Percentiles rank a stretch among this genome's conserved stretches.
Conservation (phyloP, 2,797 vertebrate genomes). For the Chloroceryle inda region DNA sequence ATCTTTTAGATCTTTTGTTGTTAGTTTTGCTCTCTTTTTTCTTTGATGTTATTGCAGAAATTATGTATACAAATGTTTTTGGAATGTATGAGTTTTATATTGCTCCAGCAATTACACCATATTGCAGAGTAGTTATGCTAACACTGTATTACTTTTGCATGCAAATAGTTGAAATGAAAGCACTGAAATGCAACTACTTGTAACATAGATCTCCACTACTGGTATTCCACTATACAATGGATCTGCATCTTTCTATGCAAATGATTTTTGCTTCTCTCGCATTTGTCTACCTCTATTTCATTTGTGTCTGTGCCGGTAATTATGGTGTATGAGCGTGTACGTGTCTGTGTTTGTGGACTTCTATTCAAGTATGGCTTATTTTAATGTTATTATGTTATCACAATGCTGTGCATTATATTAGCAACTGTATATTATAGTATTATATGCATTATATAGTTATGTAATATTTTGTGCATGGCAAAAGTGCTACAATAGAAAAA, state of each 20-base stretch:
- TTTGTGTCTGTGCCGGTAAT: not conserved
- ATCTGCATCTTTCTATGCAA: not conserved
- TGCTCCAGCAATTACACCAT: conserved; percentile 45
- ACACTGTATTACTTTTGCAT: conserved; percentile 56
- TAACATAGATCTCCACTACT: not conserved
- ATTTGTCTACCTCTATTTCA: not conserved
- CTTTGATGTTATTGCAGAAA: conserved; percentile 2
- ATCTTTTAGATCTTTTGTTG: not conserved
- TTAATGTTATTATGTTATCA: not conserved
- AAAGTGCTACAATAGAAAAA: not conserved
- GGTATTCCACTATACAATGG: not conserved
- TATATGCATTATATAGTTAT: not conserved
- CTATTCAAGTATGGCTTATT: not conserved
- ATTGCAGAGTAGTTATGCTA: conserved; percentile 64
- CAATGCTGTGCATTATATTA: not conserved
- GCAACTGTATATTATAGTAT: not conserved
- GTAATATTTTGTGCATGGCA: not conserved
- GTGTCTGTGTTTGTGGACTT: not conserved
- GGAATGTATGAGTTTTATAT: not conserved
- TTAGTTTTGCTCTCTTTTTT: conserved; percentile 2
- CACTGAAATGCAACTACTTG: not conserved
- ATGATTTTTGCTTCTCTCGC: not conserved
- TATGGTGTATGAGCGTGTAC: rapidly evolving
- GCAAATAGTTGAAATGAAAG: conserved; percentile 60
- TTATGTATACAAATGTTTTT: conserved; percentile 17